Evolutionary conservation across 2,113 vertebrate species (phyloP).

Genomic region (Gallinago paraguaiae): DNA sequence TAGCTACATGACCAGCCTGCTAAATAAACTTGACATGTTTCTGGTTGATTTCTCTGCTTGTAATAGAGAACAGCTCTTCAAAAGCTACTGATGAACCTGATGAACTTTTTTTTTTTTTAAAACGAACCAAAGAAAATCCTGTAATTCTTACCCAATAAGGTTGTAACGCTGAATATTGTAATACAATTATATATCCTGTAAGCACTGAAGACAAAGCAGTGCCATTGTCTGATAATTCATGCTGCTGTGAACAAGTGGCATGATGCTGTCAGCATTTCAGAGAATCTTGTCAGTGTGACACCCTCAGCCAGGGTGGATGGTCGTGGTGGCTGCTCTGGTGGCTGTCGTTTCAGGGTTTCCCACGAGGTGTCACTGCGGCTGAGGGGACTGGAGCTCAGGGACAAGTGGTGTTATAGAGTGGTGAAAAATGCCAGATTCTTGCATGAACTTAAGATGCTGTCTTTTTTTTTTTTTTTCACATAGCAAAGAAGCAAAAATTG

Average conservation of each 20-base stretch:
- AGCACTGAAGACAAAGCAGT: neutral
- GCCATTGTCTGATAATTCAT: neutral
- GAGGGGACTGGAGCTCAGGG: neutral
- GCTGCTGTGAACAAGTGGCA: neutral
- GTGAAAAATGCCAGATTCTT: neutral
- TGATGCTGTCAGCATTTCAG: neutral
- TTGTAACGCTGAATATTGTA: neutral
- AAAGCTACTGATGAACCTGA: conserved; percentile 8
- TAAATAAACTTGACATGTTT: conserved; percentile 16
- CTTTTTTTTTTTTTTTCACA: neutral
- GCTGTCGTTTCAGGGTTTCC: neutral
- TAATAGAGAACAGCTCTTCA: neutral
- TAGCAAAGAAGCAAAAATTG: conserved; percentile 67
- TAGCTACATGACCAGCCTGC: neutral
- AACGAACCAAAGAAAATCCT: neutral
- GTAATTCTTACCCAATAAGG: neutral
- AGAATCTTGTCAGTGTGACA: neutral
- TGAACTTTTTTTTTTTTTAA: neutral
- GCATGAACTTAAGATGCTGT: neutral
- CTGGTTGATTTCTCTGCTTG: conserved; percentile 13
- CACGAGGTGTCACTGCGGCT: conserved; percentile 45
- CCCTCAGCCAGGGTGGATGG: no score
- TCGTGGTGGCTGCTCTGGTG: fast-evolving
- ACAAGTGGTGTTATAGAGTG: no score
- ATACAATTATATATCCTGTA: neutral